These are phyloP conservation scores for Drosophila nr. medialis DNA, from an alignment of 2,888 invertebrate species.

Conservation along the genomic window DNA sequence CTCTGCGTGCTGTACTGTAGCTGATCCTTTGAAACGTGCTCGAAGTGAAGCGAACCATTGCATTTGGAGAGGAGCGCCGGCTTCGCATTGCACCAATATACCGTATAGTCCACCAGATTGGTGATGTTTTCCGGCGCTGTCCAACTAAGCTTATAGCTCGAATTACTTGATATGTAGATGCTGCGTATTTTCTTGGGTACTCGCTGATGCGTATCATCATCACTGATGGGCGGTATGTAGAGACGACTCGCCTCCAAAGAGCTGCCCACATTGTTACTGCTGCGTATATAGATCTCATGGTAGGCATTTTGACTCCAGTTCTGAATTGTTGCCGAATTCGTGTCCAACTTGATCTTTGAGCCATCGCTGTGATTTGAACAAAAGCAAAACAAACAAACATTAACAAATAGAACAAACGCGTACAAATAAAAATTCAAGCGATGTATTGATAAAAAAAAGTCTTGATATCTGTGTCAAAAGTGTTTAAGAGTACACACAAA, in stretches of 20 bases:
- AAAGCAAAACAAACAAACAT: not conserved
- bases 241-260: conserved; percentile 73
- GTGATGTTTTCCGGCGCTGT: conserved; percentile 85
- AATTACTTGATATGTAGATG: conserved; percentile 87
- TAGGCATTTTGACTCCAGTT: conserved; percentile 56
- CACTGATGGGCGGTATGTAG: conserved; percentile 67
- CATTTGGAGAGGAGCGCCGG: conserved; percentile 87
- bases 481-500: not conserved
- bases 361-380: conserved; percentile 36
- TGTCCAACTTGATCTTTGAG: conserved; percentile 57
- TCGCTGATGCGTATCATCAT: conserved; percentile 50
- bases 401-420: not conserved
- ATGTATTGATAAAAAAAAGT: not conserved
- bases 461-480: not conserved
- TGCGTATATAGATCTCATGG: conserved; percentile 76
- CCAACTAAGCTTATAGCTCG: conserved; percentile 91
- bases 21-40: conserved; percentile 84
- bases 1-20: conserved; percentile 84
- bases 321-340: conserved; percentile 75
- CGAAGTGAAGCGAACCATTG: conserved; percentile 87
- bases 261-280: conserved; percentile 73
- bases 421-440: not conserved
- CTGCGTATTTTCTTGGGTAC: conserved; percentile 85
- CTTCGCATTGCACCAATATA: conserved; percentile 91
- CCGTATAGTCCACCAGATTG: conserved; percentile 89